A percentile compares a stretch with the other conserved stretches of the same genome.
These are phyloP conservation scores for Drosophila subsilvestris DNA, from an alignment of 2,888 invertebrate genomes.

Conservation along the genomic window DNA sequence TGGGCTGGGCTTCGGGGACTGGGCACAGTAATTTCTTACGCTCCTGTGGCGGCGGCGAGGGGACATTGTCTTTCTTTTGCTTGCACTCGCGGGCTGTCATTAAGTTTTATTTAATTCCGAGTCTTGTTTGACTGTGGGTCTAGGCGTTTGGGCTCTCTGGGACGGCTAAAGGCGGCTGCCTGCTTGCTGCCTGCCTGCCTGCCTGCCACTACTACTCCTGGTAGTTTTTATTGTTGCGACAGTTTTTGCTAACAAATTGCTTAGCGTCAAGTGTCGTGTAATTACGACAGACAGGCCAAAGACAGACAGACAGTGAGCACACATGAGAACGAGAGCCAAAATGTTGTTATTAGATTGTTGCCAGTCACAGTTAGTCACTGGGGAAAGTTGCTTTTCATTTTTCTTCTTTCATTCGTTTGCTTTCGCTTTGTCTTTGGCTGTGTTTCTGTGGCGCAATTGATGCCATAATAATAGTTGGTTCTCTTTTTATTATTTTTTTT, in stretches of 20 bases:
- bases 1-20: slow-evolving; percentile 4
- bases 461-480: slow-evolving; percentile 76
- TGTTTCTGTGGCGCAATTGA: slow-evolving; percentile 59
- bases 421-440: slow-evolving; percentile 11
- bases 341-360: slow-evolving; percentile 80
- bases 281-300: slow-evolving; percentile 68
- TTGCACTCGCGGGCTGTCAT: slow-evolving; percentile 63
- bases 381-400: slow-evolving; percentile 79
- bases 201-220: slow-evolving; percentile 29
- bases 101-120: slow-evolving; percentile 81
- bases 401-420: slow-evolving; percentile 46
- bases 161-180: neutral
- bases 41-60: neutral
- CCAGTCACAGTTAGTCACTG: slow-evolving; percentile 70
- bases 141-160: neutral
- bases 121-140: slow-evolving; percentile 65
- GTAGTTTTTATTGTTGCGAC: slow-evolving; percentile 79
- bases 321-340: slow-evolving; percentile 48
- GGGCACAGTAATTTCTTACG: neutral
- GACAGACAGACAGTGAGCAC: slow-evolving; percentile 14
- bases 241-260: slow-evolving; percentile 82
- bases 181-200: neutral
- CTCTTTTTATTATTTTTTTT: neutral
- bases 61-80: slow-evolving; percentile 35
- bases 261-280: slow-evolving; percentile 84